A percentile compares a stretch with the other conserved stretches of the same genome.
Conservation (phyloP, 2,888 invertebrate genomes). For the Cosmia trapezina region DNA sequence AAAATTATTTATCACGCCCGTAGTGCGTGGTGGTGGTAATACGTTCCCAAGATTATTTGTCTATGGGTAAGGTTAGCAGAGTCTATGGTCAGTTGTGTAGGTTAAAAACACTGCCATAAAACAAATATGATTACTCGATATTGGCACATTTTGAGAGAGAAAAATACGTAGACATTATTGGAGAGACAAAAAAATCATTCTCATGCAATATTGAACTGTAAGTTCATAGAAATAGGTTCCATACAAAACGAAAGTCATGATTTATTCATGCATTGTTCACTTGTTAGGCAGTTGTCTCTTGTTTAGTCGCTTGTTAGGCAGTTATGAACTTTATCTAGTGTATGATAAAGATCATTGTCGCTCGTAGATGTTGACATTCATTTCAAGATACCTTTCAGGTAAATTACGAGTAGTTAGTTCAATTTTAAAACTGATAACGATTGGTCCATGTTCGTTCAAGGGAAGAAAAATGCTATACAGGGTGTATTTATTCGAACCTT, state of each 20-base stretch:
- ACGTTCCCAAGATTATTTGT: slow-evolving; percentile 23
- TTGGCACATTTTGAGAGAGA: slow-evolving; percentile 15
- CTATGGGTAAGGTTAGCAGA: slow-evolving; percentile 7
- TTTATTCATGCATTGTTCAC: neutral
- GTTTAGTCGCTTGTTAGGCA: neutral
- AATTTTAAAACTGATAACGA: slow-evolving; percentile 1
- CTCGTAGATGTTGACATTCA: neutral
- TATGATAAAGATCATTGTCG: neutral
- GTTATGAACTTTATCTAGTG: slow-evolving; percentile 13
- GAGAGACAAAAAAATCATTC: slow-evolving; percentile 3
- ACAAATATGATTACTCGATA: slow-evolving; percentile 9
- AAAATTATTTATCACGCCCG: neutral
- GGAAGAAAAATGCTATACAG: neutral
- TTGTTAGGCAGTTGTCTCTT: neutral
- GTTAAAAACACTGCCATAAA: slow-evolving; percentile 12
- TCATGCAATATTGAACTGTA: slow-evolving; percentile 19
- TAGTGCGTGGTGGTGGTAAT: neutral
- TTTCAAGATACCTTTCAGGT: neutral
- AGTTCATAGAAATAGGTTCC: neutral
- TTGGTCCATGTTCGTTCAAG: neutral
- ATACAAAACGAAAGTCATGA: slow-evolving; percentile 4
- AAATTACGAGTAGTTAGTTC: slow-evolving; percentile 5
- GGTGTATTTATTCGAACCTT: slow-evolving; percentile 20
- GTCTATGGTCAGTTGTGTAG: slow-evolving; percentile 18
- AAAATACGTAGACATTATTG: slow-evolving; percentile 28